Conservation (phyloP, 53 echinoderm and acorn worm genomes). For the Holothuria leucospilota region DNA sequence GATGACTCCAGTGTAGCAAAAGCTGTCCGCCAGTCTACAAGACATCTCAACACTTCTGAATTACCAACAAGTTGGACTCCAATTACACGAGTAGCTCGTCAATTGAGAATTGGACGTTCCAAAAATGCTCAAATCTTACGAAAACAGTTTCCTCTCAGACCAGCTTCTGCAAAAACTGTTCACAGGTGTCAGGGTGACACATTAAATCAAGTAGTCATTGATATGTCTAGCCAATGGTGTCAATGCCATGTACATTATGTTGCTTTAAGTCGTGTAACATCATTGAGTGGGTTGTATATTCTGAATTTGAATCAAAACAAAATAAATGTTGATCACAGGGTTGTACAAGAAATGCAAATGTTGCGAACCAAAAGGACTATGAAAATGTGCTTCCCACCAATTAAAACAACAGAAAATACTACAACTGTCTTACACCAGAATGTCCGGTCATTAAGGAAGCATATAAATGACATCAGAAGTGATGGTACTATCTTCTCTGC, state of each 20-base stretch:
- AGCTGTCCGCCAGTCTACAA: background rate
- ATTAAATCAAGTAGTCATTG: conserved; percentile 8
- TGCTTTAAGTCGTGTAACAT: conserved; percentile 48
- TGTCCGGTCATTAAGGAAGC: background rate
- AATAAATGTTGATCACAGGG: conserved; percentile 41
- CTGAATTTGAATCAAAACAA: background rate
- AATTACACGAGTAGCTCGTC: background rate
- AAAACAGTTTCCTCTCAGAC: conserved; percentile 37
- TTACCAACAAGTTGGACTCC: conserved; percentile 24
- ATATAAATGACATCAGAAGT: background rate
- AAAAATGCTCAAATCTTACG: conserved; percentile 3
- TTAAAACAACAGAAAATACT: background rate
- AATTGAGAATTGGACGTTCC: background rate
- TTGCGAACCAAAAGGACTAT: too few relatives aligned
- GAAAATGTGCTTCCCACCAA: background rate
- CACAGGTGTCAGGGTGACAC: conserved; percentile 38
- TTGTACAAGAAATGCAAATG: conserved; percentile 42
- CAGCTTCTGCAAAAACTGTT: conserved; percentile 29
- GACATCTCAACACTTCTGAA: background rate
- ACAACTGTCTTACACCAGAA: background rate
- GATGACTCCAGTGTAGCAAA: conserved; percentile 28
- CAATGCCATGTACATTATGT: conserved; percentile 39
- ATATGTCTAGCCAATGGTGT: background rate
- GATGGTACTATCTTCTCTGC: conserved; percentile 2
- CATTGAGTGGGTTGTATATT: conserved; percentile 31